Evolutionary conservation across 2,888 invertebrate species (phyloP).

Genomic region (Stenoptilia bipunctidactyla): DNA sequence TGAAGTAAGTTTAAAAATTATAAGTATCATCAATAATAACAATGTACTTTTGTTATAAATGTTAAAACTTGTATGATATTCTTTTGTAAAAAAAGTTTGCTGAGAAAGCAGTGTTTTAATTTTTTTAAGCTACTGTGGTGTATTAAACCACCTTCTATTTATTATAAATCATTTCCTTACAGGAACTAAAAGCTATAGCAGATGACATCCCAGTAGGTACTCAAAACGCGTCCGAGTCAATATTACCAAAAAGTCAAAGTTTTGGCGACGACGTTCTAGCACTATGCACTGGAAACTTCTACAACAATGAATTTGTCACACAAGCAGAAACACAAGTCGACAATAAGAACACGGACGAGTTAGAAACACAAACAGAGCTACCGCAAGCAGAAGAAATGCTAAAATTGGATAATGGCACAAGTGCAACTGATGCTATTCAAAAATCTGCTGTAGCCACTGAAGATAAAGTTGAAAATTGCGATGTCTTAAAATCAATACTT

Average conservation of each 20-base stretch:
- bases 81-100: too few relatives aligned
- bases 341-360: conserved; percentile 8
- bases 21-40: too few relatives aligned
- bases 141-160: too few relatives aligned
- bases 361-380: neutral
- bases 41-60: too few relatives aligned
- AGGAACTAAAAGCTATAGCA: conserved; percentile 27
- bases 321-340: conserved; percentile 22
- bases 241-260: conserved; percentile 22
- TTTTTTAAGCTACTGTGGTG: too few relatives aligned
- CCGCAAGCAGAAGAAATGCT: conserved; percentile 10
- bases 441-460: conserved; percentile 9
- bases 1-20: too few relatives aligned
- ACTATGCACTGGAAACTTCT: conserved; percentile 72
- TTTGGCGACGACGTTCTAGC: conserved; percentile 62
- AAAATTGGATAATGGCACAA: conserved; percentile 7
- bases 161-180: too few relatives aligned
- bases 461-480: conserved; percentile 15
- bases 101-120: too few relatives aligned
- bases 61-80: too few relatives aligned
- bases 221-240: too few relatives aligned
- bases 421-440: too few relatives aligned
- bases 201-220: too few relatives aligned
- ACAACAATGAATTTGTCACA: conserved; percentile 48
- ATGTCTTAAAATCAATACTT: conserved; percentile 39